These are phyloP conservation scores for Marisa cornuarietis DNA, from an alignment of 1,140 invertebrate genomes.

Conservation along the genomic window DNA sequence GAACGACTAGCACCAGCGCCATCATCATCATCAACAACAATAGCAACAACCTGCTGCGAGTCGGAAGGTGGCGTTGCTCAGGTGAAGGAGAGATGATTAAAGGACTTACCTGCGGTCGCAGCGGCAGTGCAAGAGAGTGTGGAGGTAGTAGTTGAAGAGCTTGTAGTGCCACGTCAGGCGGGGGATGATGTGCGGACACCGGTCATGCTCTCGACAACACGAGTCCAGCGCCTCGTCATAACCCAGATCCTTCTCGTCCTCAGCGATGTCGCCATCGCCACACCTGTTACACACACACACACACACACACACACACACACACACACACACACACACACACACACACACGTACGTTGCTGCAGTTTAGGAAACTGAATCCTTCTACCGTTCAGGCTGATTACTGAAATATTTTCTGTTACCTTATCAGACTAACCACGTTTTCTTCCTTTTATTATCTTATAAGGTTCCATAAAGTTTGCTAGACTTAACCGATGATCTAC, in stretches of 20 bases:
- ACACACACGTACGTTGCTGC: background rate
- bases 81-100: background rate
- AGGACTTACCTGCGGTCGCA: conserved; percentile 84
- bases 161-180: conserved; percentile 81
- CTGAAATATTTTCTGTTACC: too few species aligned
- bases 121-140: conserved; percentile 86
- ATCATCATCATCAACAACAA: too few species aligned
- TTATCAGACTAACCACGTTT: too few species aligned
- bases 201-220: conserved; percentile 86
- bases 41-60: background rate
- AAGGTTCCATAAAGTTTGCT: too few species aligned
- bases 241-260: conserved; percentile 80
- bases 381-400: too few species aligned
- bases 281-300: conserved; percentile 71
- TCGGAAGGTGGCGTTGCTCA: background rate
- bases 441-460: too few species aligned
- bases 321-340: background rate
- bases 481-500: too few species aligned
- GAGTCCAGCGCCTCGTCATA: conserved; percentile 79
- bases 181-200: conserved; percentile 83
- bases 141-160: conserved; percentile 83
- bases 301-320: background rate
- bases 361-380: too few species aligned
- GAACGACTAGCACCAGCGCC: too few species aligned
- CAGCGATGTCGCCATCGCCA: conserved; percentile 81